phyloP scores from a whole-genome alignment of 2,888 invertebrate species.

The Chrysotoxum bicinctum region DNA sequence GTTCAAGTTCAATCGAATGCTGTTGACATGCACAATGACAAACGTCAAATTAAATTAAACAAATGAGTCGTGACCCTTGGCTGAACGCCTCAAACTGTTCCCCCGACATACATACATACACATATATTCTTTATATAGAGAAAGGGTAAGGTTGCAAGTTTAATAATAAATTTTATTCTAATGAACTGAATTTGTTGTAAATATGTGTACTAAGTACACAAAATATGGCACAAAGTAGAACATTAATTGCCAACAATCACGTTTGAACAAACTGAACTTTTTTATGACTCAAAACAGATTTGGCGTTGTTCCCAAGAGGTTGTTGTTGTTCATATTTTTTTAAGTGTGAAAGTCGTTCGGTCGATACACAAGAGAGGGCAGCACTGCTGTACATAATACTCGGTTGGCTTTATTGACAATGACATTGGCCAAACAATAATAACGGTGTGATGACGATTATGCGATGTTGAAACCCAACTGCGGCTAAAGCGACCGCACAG shows the following conservation, averaged over 20 bases:
- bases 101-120: neutral
- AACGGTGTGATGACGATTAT: constrained; percentile 1
- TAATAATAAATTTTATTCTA: constrained; percentile 25
- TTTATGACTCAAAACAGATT: constrained; percentile 65
- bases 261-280: constrained; percentile 43
- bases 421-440: constrained; percentile 60
- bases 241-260: constrained; percentile 65
- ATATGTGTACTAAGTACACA: neutral
- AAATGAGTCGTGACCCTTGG: constrained; percentile 59
- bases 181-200: neutral
- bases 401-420: constrained; percentile 45
- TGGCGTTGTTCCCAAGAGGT: constrained; percentile 65
- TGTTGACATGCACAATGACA: constrained; percentile 56
- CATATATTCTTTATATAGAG: neutral
- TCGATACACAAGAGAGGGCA: constrained; percentile 8
- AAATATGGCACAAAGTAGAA: constrained; percentile 28
- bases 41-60: constrained; percentile 61
- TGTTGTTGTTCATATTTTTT: constrained; percentile 44
- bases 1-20: constrained; percentile 65
- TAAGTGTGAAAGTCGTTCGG: constrained; percentile 10
- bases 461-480: constrained; percentile 34
- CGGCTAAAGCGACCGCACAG: neutral
- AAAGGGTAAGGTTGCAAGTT: neutral
- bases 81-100: neutral
- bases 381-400: neutral